Evolutionary conservation across 92 coral and sea anemone genomes (phyloP), one percentile per base, ranked within the genome.

Genomic region (Zoanthus sociatus): DNA sequence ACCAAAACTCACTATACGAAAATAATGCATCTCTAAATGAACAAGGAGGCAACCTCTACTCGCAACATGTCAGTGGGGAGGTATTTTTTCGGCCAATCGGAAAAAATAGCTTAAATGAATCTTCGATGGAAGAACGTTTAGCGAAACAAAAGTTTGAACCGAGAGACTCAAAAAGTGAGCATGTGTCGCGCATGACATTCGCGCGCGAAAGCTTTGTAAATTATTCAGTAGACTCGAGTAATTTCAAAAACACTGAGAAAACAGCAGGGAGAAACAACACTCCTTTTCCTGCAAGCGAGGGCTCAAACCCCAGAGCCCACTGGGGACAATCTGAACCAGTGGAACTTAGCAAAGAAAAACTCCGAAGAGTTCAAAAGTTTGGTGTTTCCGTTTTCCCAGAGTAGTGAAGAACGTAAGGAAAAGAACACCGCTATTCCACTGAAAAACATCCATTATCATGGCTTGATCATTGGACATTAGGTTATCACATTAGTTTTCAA

Each of bases 361-460:
- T 81, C 37, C 66, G 85, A 21, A 55, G 85, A 17, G 85, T 67
- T 45, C 73, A 81, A 67, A 67, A 71, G 73, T 51, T 81, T 0
- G 85, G 85, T 20, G 75, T 81, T 53, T 81, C 85, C 6, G 85
- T 81, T 1, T 81, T 81, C 30, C 85, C 85, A 3, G 85, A 81
- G 14, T 81, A 66, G 45, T 7, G 4, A n/a, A 50, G 9, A 7
- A 50, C 55, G 55, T 11, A 50, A 2, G 12, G 7, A 50, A 50
- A 50, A 5, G 9, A 50, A 50, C 55, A 50, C 7, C 55, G 0
- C 9, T 50, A 50, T 50, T 50, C 26, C 7, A 50, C 12, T 50
- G 8, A 50, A 50, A 50, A 50, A 50, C 12, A 7, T 11, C 55
- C 12, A 7, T 50, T 50, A 7, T 50, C 12, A 50, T 50, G 9